Evolutionary conservation across 2,888 invertebrate genomes (phyloP), one percentile per base, ranked within the genome.

Genomic region (Pachydiplax longipennis): DNA sequence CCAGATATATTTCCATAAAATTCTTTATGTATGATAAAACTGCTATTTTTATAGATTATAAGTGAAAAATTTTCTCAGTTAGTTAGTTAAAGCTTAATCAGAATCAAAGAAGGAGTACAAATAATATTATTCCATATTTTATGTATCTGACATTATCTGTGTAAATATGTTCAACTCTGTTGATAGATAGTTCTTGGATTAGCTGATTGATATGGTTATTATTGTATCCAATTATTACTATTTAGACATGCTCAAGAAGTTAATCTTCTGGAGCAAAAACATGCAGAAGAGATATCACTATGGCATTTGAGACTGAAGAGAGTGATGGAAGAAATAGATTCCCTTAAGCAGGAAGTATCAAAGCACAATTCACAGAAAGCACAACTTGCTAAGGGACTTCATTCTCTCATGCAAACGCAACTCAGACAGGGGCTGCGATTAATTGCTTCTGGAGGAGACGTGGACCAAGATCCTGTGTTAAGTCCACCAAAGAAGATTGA

Each of bases 401-500:
- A 31, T 58, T 25, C 58, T 4, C 22, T 53, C 8, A 87, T 87
- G 87, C 61, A 87, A 37, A 37, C 87, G 8, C 61, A 87, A 37
- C 37, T 87, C 2, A 87, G 61, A 37, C 35, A 87, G 31, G 61
- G 61, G 10, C 25, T 65, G 40, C 87, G 61, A 12, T 37, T 87
- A 58, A 87, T 87, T 37, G 87, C 87, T 61, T 87, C 65, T 22
- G 87, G 87, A 5, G 61, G 61, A n/a, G 35, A 61, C n/a, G 61
- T 87, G 31, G 61, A 61, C 6, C 35, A 87, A n/a, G 61, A 87
- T 37, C 6, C 61, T 6, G n/a, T 87, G 6, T 37, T 37, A 87
- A 87, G 22, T 13, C 87, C 87, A n/a, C 87, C 61, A 65, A 87
- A 87, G 22, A 87, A 37, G n/a, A 58, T 58, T n/a, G 58, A 87